Percentiles rank a stretch among this genome's conserved stretches.
phyloP scores from a whole-genome alignment of 2,797 vertebrate species.

The Steatocranus sp. region DNA sequence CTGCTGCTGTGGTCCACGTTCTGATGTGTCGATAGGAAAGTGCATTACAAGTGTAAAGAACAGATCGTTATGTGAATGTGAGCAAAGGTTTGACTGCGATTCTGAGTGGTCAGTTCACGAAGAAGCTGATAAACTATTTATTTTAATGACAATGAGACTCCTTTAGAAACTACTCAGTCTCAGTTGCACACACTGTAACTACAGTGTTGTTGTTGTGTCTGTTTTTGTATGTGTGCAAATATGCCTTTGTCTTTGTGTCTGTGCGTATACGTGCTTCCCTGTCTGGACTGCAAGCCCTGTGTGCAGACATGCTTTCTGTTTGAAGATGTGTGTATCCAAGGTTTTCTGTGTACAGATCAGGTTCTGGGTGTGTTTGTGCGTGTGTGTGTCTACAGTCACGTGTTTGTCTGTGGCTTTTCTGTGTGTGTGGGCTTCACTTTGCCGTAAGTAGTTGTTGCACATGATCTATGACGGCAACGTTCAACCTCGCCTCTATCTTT shows the following conservation, averaged over 20 bases:
- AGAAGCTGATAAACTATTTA: not conserved
- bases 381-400: conserved; percentile 20
- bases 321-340: not conserved
- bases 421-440: conserved; percentile 50
- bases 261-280: not conserved
- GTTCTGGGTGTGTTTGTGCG: conserved; percentile 29
- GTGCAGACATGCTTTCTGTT: not conserved
- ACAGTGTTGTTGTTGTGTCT: not conserved
- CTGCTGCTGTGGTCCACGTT: not conserved
- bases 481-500: not conserved
- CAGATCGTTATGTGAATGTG: not conserved
- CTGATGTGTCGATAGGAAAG: not conserved
- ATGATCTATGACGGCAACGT: conserved; percentile 33
- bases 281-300: not conserved
- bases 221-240: not conserved
- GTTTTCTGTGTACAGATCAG: conserved; percentile 10
- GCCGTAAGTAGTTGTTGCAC: conserved; percentile 42
- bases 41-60: not conserved
- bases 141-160: not conserved
- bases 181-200: not conserved
- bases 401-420: conserved; percentile 54
- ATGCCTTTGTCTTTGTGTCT: not conserved
- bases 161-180: not conserved
- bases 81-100: not conserved
- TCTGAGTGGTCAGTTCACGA: not conserved